Conservation (phyloP, 2,888 invertebrate species). For the Folsomia manolachei region DNA sequence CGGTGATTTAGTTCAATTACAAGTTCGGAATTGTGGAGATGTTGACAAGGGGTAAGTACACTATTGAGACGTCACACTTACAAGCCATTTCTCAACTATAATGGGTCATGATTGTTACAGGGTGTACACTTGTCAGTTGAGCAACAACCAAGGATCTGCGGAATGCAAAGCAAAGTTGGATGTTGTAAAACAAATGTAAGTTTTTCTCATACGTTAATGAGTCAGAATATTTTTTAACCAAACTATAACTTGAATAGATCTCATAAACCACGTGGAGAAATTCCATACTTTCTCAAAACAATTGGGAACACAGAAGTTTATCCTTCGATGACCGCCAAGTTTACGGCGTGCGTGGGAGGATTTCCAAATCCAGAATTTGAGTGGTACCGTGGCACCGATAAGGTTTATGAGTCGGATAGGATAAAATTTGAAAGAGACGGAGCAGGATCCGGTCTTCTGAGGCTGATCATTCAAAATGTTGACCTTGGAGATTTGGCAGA, state of each 20-base stretch:
- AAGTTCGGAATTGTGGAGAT: slow-evolving; percentile 76
- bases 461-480: slow-evolving; percentile 68
- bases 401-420: slow-evolving; percentile 67
- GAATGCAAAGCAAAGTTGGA: slow-evolving; percentile 60
- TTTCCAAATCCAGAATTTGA: slow-evolving; percentile 83
- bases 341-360: slow-evolving; percentile 65
- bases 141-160: slow-evolving; percentile 36
- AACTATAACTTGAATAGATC: slow-evolving; percentile 13
- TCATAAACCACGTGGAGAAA: slow-evolving; percentile 58
- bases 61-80: neutral
- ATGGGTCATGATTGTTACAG: no score
- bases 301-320: slow-evolving; percentile 79
- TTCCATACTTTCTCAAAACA: slow-evolving; percentile 83
- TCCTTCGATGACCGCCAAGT: neutral
- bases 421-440: slow-evolving; percentile 81
- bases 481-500: slow-evolving; percentile 71
- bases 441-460: slow-evolving; percentile 74
- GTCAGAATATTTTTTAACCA: neutral
- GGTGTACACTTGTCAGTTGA: slow-evolving; percentile 42
- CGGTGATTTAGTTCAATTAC: slow-evolving; percentile 69
- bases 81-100: no score
- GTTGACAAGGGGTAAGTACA: slow-evolving; percentile 67
- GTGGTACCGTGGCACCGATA: slow-evolving; percentile 77
- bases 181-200: slow-evolving; percentile 80
- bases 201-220: slow-evolving; percentile 1